These are phyloP conservation scores for Koerneria pararmatus DNA, from an alignment of 2,888 invertebrate species.

Conservation along the genomic window DNA sequence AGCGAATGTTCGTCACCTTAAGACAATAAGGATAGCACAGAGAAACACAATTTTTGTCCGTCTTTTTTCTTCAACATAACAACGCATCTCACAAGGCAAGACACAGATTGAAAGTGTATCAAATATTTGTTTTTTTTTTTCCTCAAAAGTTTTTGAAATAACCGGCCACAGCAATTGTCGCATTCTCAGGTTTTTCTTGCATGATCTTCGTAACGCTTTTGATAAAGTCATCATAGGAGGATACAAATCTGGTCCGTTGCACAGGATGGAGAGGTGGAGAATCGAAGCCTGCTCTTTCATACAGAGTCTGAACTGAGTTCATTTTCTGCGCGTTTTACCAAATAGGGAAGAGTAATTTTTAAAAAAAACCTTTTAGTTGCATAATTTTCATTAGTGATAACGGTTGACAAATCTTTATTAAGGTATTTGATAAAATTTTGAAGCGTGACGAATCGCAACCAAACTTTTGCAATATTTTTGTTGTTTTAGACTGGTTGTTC, in stretches of 20 bases:
- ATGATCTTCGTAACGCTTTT: constrained; percentile 33
- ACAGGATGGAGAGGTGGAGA: constrained; percentile 36
- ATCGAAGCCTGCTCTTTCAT: constrained; percentile 50
- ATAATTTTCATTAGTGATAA: too few species aligned
- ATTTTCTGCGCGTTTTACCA: constrained; percentile 66
- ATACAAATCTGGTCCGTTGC: constrained; percentile 43
- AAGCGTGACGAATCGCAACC: neutral
- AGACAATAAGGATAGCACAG: neutral
- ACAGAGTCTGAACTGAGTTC: constrained; percentile 46
- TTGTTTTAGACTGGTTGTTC: too few species aligned
- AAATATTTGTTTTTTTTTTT: too few species aligned
- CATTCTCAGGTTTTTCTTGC: constrained; percentile 19
- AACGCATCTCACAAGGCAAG: too few species aligned
- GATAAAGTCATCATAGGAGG: constrained; percentile 41
- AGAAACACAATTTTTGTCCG: neutral
- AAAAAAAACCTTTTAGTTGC: too few species aligned
- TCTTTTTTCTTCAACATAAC: too few species aligned
- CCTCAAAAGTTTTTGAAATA: neutral
- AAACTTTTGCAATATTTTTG: neutral
- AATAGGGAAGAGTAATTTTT: constrained; percentile 67
- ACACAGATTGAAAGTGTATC: too few species aligned
- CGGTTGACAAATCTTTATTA: too few species aligned
- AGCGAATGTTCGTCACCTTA: neutral
- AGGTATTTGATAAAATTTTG: constrained; percentile 56
- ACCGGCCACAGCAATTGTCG: constrained; percentile 40